Conservation (phyloP, 2,113 vertebrate genomes). For the Gallinago undulata region DNA sequence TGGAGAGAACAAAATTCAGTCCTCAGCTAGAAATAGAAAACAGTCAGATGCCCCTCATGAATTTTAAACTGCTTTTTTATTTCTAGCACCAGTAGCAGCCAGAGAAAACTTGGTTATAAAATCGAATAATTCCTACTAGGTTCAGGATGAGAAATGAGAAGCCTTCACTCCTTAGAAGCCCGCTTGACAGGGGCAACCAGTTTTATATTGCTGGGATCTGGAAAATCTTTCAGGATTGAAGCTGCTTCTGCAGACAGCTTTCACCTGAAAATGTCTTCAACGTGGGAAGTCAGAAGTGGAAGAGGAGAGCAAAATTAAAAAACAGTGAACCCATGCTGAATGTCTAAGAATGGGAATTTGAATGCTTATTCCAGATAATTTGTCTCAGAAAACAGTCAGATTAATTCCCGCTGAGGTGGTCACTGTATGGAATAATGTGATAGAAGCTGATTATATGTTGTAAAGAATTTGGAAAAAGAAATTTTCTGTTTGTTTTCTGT, state of each 20-base stretch:
- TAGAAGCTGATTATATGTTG: background rate
- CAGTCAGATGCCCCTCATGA: background rate
- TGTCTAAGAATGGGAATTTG: background rate
- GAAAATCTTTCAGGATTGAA: background rate
- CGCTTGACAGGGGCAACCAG: background rate
- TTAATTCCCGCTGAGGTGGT: background rate
- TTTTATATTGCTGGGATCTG: background rate
- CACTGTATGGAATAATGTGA: background rate
- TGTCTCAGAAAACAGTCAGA: background rate
- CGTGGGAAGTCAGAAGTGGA: background rate
- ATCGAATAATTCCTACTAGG: background rate
- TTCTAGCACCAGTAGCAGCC: slow-evolving; percentile 3
- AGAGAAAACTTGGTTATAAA: slow-evolving; percentile 1
- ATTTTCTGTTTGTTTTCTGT: background rate
- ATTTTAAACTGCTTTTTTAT: slow-evolving; percentile 41
- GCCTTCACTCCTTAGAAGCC: background rate
- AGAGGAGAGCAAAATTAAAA: background rate
- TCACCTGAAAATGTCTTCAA: background rate
- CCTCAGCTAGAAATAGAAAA: slow-evolving; percentile 16
- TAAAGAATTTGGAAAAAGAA: background rate
- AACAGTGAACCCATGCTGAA: background rate
- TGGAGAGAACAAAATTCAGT: background rate
- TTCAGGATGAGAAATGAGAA: background rate
- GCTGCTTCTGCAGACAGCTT: background rate
- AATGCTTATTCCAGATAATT: background rate